Evolutionary conservation across 92 coral and sea anemone genomes (phyloP).

Genomic region (Porites cylindrica): DNA sequence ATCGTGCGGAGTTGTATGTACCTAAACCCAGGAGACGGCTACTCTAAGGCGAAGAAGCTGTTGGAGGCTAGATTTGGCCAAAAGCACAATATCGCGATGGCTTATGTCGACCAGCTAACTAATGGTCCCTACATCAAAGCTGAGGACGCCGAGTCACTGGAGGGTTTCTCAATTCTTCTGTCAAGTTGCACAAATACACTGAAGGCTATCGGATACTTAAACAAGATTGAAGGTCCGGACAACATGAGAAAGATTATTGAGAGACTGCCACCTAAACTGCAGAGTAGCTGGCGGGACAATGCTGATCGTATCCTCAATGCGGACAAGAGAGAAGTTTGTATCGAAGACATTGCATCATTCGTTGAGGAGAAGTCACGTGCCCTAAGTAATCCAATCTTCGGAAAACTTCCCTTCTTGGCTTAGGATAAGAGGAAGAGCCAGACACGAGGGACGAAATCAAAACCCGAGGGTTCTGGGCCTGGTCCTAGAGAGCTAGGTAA

Average conservation of each 20-base stretch:
- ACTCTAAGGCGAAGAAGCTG: too few species aligned
- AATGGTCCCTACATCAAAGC: conserved; percentile 20
- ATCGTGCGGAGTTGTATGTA: conserved; percentile 31
- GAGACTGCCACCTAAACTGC: conserved; percentile 40
- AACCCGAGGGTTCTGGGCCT: not conserved
- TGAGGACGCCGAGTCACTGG: conserved; percentile 52
- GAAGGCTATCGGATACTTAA: conserved; percentile 37
- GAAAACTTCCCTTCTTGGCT: conserved; percentile 17
- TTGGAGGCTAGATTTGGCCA: too few species aligned
- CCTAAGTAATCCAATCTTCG: conserved; percentile 53
- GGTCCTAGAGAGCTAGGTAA: not conserved
- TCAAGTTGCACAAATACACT: conserved; percentile 47
- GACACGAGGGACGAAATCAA: not conserved
- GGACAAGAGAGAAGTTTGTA: conserved; percentile 40
- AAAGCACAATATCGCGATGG: too few species aligned
- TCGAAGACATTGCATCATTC: conserved; percentile 56
- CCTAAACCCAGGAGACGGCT: too few species aligned
- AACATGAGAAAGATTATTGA: conserved; percentile 43
- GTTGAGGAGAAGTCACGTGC: conserved; percentile 59
- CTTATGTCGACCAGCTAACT: too few species aligned
- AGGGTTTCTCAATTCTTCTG: conserved; percentile 31
- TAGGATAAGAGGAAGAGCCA: not conserved
- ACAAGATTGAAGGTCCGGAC: conserved; percentile 48
- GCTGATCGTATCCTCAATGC: conserved; percentile 49
- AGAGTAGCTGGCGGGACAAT: conserved; percentile 50